Base-by-base conservation (phyloP, 2,113 vertebrate species). In the Thalassoma bifasciatum region DNA sequence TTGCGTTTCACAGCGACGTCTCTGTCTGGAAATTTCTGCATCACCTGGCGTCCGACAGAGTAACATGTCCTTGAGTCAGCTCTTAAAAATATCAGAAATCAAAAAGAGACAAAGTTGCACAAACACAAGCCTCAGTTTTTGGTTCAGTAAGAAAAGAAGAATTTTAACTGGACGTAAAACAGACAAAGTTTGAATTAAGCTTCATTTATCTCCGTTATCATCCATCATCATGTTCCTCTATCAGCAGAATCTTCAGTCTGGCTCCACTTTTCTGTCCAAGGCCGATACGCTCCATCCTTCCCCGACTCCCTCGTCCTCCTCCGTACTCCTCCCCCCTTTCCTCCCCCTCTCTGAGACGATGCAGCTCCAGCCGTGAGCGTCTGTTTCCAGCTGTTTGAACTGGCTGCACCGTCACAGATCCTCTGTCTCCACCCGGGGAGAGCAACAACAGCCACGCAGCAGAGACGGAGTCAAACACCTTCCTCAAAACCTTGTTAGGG, bases 321-420 rank as follows among this genome's bases (percentile, higher is more conserved):
- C 24, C 34, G 23, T 24, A 13, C 30, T 24, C 12, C 22, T 54
- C 56, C 47, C 42, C 59, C 46, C 36, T 47, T 50, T 42, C 50
- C 34, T 52, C 59, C 22, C 37, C 30, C 30, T 30, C 24, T 19
- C 40, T 50, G 61, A 69, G 71, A 82, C 68, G 14, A 30, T n/a
- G 57, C 59, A 52, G 69, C 51, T 38, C 47, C 54, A 52, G 60
- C 44, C 47, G 51, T 64, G 52, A 36, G 11, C 23, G 19, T 63
- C n/a, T 30, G 36, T 74, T 53, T 74, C 68, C 79, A 86, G 79
- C 82, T 85, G 74, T 80, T 84, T 74, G 19, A 77, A 52, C 68
- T 66, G 64, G 60, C 77, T 71, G 77, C 70, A 66, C 56, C 10
- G 12, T 47, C 52, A 26, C 21, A 56, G 37, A 79, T 70, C 51